phyloP scores from a whole-genome alignment of 2,888 invertebrate genomes.

The Calliopum simillimum region DNA sequence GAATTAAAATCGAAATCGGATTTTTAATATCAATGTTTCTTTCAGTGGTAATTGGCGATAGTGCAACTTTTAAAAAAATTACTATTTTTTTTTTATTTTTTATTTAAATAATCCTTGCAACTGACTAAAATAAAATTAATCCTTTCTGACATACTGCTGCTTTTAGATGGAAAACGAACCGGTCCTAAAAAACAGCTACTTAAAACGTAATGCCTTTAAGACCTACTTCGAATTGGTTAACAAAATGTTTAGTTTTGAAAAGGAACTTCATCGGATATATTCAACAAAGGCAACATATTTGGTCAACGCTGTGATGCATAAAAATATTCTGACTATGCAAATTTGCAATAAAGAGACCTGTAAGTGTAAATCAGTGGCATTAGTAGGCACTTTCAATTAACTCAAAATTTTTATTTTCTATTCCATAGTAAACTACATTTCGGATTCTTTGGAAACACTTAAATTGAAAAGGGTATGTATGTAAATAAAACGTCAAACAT shows the following conservation, averaged over 20 bases:
- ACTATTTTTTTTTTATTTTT: not conserved
- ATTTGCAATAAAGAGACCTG: conserved; percentile 59
- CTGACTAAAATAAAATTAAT: no score
- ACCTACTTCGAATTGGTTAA: conserved; percentile 82
- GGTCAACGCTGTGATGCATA: conserved; percentile 77
- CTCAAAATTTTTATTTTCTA: not conserved
- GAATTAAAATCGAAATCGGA: no score
- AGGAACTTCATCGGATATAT: conserved; percentile 79
- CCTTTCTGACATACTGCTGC: no score
- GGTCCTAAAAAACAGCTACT: conserved; percentile 73
- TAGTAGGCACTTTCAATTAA: not conserved
- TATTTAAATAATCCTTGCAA: no score
- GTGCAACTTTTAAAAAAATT: not conserved
- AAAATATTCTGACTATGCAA: conserved; percentile 75
- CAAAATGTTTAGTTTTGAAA: conserved; percentile 81
- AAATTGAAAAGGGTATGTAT: conserved; percentile 41
- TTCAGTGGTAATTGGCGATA: not conserved
- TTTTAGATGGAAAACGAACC: conserved; percentile 61
- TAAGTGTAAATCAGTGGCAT: conserved; percentile 48
- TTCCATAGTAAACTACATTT: conserved; percentile 55
- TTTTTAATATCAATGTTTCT: not conserved
- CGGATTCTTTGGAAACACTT: conserved; percentile 52
- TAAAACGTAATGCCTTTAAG: conserved; percentile 81
- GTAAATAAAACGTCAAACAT: no score
- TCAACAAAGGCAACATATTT: conserved; percentile 72